Conservation (phyloP, 2,113 vertebrate genomes). For the Brachypodius melanocephalos region DNA sequence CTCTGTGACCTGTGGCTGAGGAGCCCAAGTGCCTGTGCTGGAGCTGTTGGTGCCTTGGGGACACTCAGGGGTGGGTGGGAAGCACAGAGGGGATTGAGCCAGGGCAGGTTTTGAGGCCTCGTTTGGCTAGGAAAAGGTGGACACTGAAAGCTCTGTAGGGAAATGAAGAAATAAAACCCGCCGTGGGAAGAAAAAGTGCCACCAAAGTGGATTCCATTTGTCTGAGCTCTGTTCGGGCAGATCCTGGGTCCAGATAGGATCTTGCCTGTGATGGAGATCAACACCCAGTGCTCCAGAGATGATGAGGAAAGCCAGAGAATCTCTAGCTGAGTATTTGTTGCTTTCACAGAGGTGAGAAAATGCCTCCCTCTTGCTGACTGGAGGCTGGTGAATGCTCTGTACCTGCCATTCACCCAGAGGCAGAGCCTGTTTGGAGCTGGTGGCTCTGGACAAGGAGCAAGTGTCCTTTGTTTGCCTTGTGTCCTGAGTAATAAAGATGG, state of each 20-base stretch:
- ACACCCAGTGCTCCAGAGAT: not conserved
- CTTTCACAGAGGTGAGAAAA: not conserved
- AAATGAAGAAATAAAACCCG: not conserved
- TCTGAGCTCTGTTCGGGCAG: not conserved
- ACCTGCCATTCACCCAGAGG: not conserved
- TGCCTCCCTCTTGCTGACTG: not conserved
- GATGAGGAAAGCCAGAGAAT: not conserved
- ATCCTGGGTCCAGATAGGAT: not conserved
- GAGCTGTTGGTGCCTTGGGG: conserved; percentile 14
- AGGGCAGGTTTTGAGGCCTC: not conserved
- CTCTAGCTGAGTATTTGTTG: not conserved
- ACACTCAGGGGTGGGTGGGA: not conserved
- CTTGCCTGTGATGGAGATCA: not conserved
- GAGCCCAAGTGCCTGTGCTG: conserved; percentile 16
- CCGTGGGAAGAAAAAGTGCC: not conserved
- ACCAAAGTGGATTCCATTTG: not conserved
- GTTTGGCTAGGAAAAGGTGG: not conserved
- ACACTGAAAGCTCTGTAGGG: not conserved
- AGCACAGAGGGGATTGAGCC: not conserved
- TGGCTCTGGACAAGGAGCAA: not conserved
- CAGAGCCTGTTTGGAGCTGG: not conserved
- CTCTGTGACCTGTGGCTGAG: conserved; percentile 35
- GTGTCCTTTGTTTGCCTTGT: not conserved
- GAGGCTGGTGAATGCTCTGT: not conserved
- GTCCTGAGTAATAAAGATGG: not conserved